Conservation (phyloP, 1,140 invertebrate species). For the Hydropsyche tenuis region DNA sequence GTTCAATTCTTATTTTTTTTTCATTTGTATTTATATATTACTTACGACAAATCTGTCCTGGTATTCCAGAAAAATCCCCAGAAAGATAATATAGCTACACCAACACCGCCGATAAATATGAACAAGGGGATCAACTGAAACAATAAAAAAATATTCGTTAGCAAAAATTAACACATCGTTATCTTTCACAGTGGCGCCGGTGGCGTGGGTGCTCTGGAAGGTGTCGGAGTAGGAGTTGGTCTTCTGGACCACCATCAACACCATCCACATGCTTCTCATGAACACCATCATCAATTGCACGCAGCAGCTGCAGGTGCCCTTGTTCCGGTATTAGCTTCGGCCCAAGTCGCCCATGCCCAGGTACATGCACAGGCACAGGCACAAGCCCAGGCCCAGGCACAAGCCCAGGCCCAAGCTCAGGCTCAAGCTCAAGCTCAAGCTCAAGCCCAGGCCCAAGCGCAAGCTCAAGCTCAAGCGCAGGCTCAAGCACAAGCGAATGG, state of each 20-base stretch:
- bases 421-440: constrained; percentile 47
- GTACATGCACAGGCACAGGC: constrained; percentile 47
- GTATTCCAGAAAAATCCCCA: constrained; percentile 52
- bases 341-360: constrained; percentile 47
- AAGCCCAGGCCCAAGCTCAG: constrained; percentile 40
- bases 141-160: constrained; percentile 16
- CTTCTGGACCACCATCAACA: constrained; percentile 53
- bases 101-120: constrained; percentile 41
- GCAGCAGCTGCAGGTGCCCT: constrained; percentile 29
- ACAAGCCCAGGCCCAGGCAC: constrained; percentile 54
- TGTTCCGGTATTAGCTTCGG: constrained; percentile 37
- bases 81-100: constrained; percentile 44
- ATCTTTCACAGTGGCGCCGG: constrained; percentile 63
- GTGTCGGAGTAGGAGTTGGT: constrained; percentile 64
- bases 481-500: constrained; percentile 28
- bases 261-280: constrained; percentile 37
- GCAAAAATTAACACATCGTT: background rate
- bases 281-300: constrained; percentile 52
- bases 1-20: too few species aligned
- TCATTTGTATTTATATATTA: too few species aligned
- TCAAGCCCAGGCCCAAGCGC: constrained; percentile 45
- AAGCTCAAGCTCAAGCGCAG: constrained; percentile 47
- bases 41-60: constrained; percentile 58
- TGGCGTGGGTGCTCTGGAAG: constrained; percentile 57
- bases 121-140: constrained; percentile 56